A percentile compares a stretch with the other conserved stretches of the same genome.
These are phyloP conservation scores for Yponomeuta cagnagella DNA, from an alignment of 2,888 invertebrate species.

Conservation along the genomic window DNA sequence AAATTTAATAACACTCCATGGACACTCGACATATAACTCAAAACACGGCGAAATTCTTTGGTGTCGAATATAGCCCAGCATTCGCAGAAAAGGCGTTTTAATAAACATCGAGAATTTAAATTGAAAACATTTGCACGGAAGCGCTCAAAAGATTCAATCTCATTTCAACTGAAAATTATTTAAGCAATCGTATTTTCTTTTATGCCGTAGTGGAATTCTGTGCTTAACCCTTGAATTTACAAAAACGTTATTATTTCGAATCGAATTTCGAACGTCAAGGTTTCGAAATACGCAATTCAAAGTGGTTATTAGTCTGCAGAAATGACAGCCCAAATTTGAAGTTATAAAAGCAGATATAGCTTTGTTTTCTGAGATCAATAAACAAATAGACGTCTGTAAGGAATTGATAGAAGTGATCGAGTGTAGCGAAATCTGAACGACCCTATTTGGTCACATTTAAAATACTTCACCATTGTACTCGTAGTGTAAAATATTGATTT, in stretches of 20 bases:
- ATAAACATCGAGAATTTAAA: conserved; percentile 1
- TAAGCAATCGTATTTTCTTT: neutral
- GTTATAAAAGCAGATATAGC: neutral
- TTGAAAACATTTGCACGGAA: neutral
- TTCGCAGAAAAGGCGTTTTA: neutral
- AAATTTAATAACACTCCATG: neutral
- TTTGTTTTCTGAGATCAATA: neutral
- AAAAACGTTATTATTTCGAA: neutral
- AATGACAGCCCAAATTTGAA: neutral
- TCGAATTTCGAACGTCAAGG: too few species aligned
- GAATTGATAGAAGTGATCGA: conserved; percentile 64
- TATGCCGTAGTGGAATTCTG: neutral
- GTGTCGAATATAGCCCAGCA: neutral
- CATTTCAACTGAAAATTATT: neutral
- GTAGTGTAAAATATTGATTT: conserved; percentile 39
- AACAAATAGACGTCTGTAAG: conserved; percentile 21
- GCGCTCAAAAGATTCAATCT: conserved; percentile 4
- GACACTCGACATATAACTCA: neutral
- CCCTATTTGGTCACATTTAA: conserved; percentile 48
- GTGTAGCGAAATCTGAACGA: conserved; percentile 53
- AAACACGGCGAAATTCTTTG: neutral
- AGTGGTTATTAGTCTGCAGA: too few species aligned
- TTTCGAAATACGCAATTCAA: too few species aligned
- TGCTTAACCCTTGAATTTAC: neutral
- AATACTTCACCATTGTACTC: conserved; percentile 25